Percentiles rank a stretch among this genome's conserved stretches.
Conservation (phyloP, 2,888 invertebrate genomes). For the Eristalinus aeneus region DNA sequence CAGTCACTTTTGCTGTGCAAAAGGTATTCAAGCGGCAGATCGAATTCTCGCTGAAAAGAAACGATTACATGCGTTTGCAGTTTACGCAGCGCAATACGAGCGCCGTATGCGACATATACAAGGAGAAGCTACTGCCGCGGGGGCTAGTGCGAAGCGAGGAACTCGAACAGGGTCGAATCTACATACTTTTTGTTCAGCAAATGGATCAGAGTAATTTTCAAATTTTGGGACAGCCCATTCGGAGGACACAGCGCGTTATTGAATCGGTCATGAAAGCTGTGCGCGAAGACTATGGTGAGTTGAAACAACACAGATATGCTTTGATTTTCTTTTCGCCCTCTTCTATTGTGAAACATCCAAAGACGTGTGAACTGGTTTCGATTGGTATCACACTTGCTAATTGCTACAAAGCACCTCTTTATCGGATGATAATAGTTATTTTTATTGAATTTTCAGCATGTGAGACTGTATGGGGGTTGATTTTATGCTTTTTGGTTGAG, state of each 20-base stretch:
- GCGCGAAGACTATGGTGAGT: slow-evolving; percentile 81
- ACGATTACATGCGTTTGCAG: slow-evolving; percentile 77
- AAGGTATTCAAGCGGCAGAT: slow-evolving; percentile 84
- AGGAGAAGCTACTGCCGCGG: slow-evolving; percentile 77
- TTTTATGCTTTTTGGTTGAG: slow-evolving; percentile 4
- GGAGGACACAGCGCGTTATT: slow-evolving; percentile 77
- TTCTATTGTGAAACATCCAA: slow-evolving; percentile 31
- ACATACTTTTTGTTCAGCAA: slow-evolving; percentile 80
- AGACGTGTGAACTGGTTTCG: slow-evolving; percentile 42
- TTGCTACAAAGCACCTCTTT: slow-evolving; percentile 62
- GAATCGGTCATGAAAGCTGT: slow-evolving; percentile 79
- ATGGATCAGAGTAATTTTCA: slow-evolving; percentile 79
- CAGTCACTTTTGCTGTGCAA: slow-evolving; percentile 85
- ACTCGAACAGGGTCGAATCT: slow-evolving; percentile 78
- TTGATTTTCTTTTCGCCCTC: not conserved
- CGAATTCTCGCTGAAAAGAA: slow-evolving; percentile 77
- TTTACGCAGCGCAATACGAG: slow-evolving; percentile 78
- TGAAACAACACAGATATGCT: slow-evolving; percentile 70
- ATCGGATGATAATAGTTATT: slow-evolving; percentile 39
- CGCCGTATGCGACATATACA: slow-evolving; percentile 80
- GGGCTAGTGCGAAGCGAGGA: slow-evolving; percentile 78
- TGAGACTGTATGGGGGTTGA: slow-evolving; percentile 26
- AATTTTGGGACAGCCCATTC: slow-evolving; percentile 80
- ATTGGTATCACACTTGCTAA: slow-evolving; percentile 59
- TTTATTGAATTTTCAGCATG: slow-evolving; percentile 45